Base-by-base conservation (phyloP, 2,113 vertebrate genomes). In the Stigmatopora argus region DNA sequence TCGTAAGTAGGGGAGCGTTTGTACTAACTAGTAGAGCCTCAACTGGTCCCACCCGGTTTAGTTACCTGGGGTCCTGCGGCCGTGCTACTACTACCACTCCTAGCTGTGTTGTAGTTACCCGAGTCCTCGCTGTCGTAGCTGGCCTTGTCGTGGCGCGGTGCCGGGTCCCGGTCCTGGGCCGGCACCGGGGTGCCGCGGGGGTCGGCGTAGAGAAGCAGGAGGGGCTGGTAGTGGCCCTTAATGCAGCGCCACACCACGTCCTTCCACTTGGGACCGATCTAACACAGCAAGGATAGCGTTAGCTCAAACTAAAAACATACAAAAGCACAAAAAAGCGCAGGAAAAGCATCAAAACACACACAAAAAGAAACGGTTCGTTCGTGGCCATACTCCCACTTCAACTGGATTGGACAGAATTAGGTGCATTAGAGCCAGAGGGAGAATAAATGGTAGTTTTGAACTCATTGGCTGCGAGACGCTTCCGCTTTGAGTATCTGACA, bases 241-340 rank as follows among this genome's bases (percentile, higher is more conserved):
- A 99, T 99, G 89, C 96, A 99, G 77, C 95, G 95, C 48, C 95
- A 94, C 74, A 99, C 96, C 75, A 99, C 96, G 83, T 99, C 96
- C 87, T 98, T 99, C 96, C 96, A 99, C 85, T 96, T 98, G 47
- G 96, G 96, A 62, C 96, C 96, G 82, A 99, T 98, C 96, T 99
- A 78, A 41, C 38, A 41, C 26, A 31, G 26, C 26, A 3, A 31
- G 26, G 26, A 31, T 31, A 31, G 26, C 26, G 26, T 31, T 31
- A 31, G 26, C 26, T 31, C 26, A 31, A 31, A 31, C 26, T 31
- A 31, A 31, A 31, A 31, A 31, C n/a, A n/a, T n/a, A n/a, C n/a
- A n/a, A n/a, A n/a, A n/a, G n/a, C n/a, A n/a, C n/a, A n/a, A n/a
- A n/a, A n/a, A n/a, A n/a, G n/a, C n/a, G n/a, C n/a, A n/a, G n/a